Evolutionary conservation across 2,113 vertebrate species (phyloP).

Genomic region (Zootoca vivipara): DNA sequence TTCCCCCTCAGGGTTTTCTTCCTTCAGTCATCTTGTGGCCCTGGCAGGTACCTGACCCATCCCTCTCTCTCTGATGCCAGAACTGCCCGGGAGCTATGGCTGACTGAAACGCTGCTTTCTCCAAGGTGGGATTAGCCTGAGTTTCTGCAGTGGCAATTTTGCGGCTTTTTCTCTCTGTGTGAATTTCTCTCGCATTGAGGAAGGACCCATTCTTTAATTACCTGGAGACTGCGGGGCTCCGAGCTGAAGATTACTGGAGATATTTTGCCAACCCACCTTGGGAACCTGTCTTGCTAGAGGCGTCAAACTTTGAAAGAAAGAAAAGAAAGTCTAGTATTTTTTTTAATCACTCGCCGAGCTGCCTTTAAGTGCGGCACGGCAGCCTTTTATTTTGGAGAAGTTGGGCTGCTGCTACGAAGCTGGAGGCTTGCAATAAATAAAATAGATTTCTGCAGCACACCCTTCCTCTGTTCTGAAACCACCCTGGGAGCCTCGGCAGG

Average conservation of each 20-base stretch:
- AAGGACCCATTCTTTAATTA: conserved; percentile 40
- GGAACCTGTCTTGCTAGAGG: conserved; percentile 49
- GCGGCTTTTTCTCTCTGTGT: neutral
- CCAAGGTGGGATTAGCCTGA: too few relatives aligned
- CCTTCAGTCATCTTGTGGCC: neutral
- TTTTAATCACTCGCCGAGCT: conserved; percentile 53
- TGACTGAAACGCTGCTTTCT: neutral
- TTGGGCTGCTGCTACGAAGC: conserved; percentile 27
- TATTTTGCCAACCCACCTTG: conserved; percentile 58
- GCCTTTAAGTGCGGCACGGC: neutral
- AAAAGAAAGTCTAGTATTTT: conserved; percentile 17
- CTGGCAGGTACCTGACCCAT: neutral
- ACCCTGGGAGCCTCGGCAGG: neutral
- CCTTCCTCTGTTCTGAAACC: conserved; percentile 7
- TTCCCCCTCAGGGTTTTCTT: neutral
- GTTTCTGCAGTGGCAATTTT: neutral
- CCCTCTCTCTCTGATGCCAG: neutral
- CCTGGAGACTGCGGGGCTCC: neutral
- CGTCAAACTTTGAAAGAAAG: conserved; percentile 40
- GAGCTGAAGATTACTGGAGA: conserved; percentile 49
- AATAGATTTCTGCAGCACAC: conserved; percentile 8
- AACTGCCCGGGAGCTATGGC: too few relatives aligned
- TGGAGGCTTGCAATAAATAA: conserved; percentile 50
- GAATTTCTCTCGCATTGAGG: neutral
- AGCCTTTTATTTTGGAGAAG: conserved; percentile 31